Percentiles rank a stretch among this genome's conserved stretches.
Conservation (phyloP, 2,113 vertebrate species). For the Paralichthys olivaceus region DNA sequence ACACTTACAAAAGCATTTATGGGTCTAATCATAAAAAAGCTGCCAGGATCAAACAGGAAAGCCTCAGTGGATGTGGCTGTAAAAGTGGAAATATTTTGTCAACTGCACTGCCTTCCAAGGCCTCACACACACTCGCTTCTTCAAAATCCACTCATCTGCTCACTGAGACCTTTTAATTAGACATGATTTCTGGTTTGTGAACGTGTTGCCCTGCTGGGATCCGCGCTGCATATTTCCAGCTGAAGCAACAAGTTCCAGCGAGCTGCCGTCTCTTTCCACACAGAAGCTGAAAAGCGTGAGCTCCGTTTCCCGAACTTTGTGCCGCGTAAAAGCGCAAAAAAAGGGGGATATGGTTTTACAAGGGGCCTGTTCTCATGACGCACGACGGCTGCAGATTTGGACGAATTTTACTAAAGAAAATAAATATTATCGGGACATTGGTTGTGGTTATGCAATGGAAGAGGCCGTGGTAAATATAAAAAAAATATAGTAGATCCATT, state of each 20-base stretch:
- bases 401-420: slow-evolving; percentile 23
- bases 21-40: slow-evolving; percentile 63
- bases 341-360: not conserved
- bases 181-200: slow-evolving; percentile 63
- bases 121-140: slow-evolving; percentile 32
- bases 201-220: slow-evolving; percentile 54
- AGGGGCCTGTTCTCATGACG: slow-evolving; percentile 8
- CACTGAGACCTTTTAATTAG: slow-evolving; percentile 53
- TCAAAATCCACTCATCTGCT: slow-evolving; percentile 41
- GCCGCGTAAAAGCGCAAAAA: not conserved
- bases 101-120: slow-evolving; percentile 39
- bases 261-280: not conserved
- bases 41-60: slow-evolving; percentile 63
- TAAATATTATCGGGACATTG: not conserved
- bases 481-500: not conserved
- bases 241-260: slow-evolving; percentile 74
- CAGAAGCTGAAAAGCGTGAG: slow-evolving; percentile 16
- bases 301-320: slow-evolving; percentile 12
- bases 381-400: not conserved
- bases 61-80: slow-evolving; percentile 54
- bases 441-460: not conserved
- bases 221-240: slow-evolving; percentile 45
- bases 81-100: slow-evolving; percentile 66
- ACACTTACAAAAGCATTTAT: slow-evolving; percentile 62
- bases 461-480: not conserved